Base-by-base conservation (phyloP, 2,113 vertebrate genomes). In the Aramus guarauna region DNA sequence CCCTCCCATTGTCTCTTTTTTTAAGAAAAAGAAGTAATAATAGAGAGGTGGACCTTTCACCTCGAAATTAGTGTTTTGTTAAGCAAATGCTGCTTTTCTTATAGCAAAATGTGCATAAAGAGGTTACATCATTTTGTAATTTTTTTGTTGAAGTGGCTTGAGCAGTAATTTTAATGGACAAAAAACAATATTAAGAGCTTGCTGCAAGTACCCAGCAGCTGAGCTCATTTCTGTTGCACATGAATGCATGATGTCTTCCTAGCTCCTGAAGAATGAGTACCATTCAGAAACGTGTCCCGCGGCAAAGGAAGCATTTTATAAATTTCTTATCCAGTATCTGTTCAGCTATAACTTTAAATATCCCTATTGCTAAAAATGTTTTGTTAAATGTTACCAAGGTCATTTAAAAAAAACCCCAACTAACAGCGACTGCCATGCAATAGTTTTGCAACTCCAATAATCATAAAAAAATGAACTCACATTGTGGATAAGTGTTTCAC, bases 401-500 rank as follows among this genome's bases (percentile, higher is more conserved):
- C 6, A 85, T 43, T 59, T 36, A 0, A 37, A 71, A 71, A 53
- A 39, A 66, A 48, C 39, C 39, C 39, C 43, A 43, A 43, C 43
- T 1, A 34, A 22, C 3, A 22, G 45, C 2, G 4, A 27, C 37
- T 60, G 60, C 53, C 12, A 16, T 0, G 0, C 21, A 48, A 21
- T 3, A 71, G n/a, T 48, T 47, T 55, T 45, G n/a, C 34, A 81
- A 47, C 26, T 77, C 30, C 10, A 50, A 75, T 14, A 50, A 23
- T 5, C 55, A 85, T 56, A 34, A 15, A 50, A 48, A 21, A 58
- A 84, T 20, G 63, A 59, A 76, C 99, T 98, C 98, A 99, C 99
- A 71, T 99, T 96, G 22, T 98, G 99, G 96, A 99, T 98, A 22
- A 99, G 98, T 0, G 99, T 99, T 97, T 99, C 99, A 93, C 99